A percentile compares a stretch with the other conserved stretches of the same genome.
Evolutionary conservation across 1,140 invertebrate species (phyloP).

Genomic region (Megalonaias nervosa): DNA sequence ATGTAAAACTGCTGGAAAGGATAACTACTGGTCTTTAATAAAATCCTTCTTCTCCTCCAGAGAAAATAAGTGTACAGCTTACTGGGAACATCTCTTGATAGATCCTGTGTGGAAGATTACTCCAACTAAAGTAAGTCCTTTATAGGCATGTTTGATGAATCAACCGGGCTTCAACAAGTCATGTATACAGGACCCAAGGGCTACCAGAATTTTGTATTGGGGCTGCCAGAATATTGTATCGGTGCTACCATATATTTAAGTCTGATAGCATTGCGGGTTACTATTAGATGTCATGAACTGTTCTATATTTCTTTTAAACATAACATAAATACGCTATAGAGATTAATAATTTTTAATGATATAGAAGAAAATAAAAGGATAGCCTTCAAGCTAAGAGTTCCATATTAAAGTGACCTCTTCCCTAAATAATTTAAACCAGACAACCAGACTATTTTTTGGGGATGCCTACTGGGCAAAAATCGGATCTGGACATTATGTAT

Average conservation of each 20-base stretch:
- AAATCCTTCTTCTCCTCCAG: slow-evolving; percentile 39
- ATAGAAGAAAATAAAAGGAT: no score
- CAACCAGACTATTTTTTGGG: no score
- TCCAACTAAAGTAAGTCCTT: slow-evolving; percentile 48
- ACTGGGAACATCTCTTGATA: slow-evolving; percentile 53
- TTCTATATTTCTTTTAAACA: neutral
- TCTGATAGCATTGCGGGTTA: neutral
- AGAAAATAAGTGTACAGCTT: slow-evolving; percentile 56
- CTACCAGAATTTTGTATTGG: neutral
- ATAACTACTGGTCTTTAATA: slow-evolving; percentile 18
- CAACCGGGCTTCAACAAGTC: neutral
- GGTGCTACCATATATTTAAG: neutral
- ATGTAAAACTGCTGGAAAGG: slow-evolving; percentile 34
- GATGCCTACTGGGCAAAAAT: no score
- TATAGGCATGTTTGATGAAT: neutral
- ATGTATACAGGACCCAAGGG: neutral
- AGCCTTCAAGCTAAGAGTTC: no score
- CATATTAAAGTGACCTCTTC: no score
- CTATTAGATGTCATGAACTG: neutral
- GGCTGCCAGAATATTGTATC: neutral
- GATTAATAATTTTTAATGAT: no score
- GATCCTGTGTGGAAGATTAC: slow-evolving; percentile 52
- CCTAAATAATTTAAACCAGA: no score
- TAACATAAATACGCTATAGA: no score
- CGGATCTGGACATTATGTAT: no score